Conservation (phyloP, 2,113 vertebrate genomes). For the Cottus gobio region DNA sequence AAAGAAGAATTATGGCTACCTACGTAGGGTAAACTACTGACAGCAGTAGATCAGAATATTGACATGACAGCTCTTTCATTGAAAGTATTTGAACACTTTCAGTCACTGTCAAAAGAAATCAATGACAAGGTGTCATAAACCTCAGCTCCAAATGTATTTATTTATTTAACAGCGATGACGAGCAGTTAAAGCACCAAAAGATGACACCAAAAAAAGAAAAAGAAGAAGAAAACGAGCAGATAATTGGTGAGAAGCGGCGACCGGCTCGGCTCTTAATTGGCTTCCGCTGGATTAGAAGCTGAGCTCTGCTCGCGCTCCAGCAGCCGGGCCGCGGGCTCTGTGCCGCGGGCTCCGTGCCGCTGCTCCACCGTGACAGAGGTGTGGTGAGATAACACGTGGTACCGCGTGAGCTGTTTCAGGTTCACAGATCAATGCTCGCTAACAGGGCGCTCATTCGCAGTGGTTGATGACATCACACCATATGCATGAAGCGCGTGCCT, state of each 20-base stretch:
- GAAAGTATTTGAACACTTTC: no score
- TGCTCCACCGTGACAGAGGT: constrained; percentile 1
- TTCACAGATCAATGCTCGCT: neutral
- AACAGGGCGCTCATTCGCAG: neutral
- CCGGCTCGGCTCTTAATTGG: constrained; percentile 29
- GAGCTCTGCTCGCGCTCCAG: neutral
- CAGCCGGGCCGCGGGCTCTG: neutral
- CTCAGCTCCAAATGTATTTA: neutral
- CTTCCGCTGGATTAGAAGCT: constrained; percentile 30
- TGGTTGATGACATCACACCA: neutral
- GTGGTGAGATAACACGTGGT: neutral
- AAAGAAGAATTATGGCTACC: neutral
- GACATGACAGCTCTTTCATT: neutral
- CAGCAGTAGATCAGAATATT: neutral
- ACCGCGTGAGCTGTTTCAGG: neutral
- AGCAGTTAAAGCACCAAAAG: neutral
- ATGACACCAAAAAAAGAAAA: neutral
- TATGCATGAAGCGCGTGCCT: neutral
- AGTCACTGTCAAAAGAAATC: no score
- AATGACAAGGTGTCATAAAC: neutral
- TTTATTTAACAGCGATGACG: neutral
- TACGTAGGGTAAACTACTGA: neutral
- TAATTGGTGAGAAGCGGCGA: constrained; percentile 27
- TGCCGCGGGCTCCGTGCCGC: no score
- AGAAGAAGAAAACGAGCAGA: constrained; percentile 1